Evolutionary conservation across 2,888 invertebrate species (phyloP), one percentile per base, ranked within the genome.

Genomic region (Drosophila emarginata): DNA sequence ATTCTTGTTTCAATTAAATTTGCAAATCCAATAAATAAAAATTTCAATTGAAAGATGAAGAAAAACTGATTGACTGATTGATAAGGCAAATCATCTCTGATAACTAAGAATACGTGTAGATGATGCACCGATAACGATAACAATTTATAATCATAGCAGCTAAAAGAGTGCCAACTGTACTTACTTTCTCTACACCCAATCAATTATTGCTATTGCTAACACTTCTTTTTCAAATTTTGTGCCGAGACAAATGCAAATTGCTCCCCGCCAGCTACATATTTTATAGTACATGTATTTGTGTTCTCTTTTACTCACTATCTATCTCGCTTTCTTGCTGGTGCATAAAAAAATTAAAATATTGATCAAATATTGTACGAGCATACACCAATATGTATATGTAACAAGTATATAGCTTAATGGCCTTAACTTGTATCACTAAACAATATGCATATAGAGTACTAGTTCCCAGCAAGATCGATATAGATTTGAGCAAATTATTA

Each of bases 161-260:
- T 21, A 45, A 21, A 11, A 21, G 11, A 45, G 45, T 45, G 45
- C 45, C 45, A 21, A 45, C 21, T 45, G 12, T 45, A 52, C 14
- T 9, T n/a, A 11, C 23, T 52, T 26, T 26, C n/a, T 14, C 14
- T 14, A 26, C 52, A 26, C 23, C 23, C 52, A 23, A 52, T 23
- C 52, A 23, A 52, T 28, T 26, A 52, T 52, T n/a, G 26, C 23
- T 26, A 52, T 28, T 52, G 52, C 26, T 26, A 23, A 52, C 23
- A 52, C 23, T 26, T 21, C 7, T 4, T 21, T 45, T 45, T 21
- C 12, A 18, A 45, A 21, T 12, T 26, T 52, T 52, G 23, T 45
- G 18, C 21, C 45, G 21, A 45, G 21, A 21, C 45, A 45, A 45
- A 45, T 21, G 45, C 45, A 45, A n/a, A n/a, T 45, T 45, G 45